These are phyloP conservation scores for Coelinius sp. DNA, from an alignment of 2,888 invertebrate genomes.

Conservation along the genomic window DNA sequence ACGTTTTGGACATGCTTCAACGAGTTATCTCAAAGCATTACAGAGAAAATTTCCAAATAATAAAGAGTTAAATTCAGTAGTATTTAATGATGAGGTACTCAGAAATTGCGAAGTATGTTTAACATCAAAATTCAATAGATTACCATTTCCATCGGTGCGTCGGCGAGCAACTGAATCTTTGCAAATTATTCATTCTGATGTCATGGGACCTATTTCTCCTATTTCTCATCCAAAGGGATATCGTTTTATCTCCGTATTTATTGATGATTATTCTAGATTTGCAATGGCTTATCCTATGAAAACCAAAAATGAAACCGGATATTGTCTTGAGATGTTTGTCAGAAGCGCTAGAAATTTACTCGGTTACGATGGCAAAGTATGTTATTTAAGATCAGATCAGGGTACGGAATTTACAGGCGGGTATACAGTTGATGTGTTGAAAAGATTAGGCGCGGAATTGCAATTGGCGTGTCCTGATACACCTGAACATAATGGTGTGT, in stretches of 20 bases:
- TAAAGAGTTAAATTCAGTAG: constrained; percentile 44
- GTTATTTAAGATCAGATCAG: constrained; percentile 40
- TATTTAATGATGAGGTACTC: constrained; percentile 49
- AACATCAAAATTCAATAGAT: constrained; percentile 48
- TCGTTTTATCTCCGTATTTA: constrained; percentile 42
- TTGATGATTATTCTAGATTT: constrained; percentile 47
- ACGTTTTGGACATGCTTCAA: too few relatives aligned
- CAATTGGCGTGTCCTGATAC: too few relatives aligned
- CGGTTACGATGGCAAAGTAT: constrained; percentile 41
- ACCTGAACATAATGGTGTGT: too few relatives aligned
- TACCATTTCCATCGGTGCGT: constrained; percentile 41
- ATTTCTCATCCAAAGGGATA: constrained; percentile 32
- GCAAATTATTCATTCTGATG: constrained; percentile 45
- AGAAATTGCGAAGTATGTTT: constrained; percentile 49
- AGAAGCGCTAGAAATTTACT: constrained; percentile 46
- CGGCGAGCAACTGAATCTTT: constrained; percentile 37
- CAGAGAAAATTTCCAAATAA: too few relatives aligned
- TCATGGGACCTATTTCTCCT: constrained; percentile 47
- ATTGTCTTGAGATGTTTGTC: constrained; percentile 47
- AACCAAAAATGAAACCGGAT: constrained; percentile 49
- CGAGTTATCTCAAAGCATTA: too few relatives aligned
- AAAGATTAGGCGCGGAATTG: constrained; percentile 38
- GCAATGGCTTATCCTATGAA: constrained; percentile 46
- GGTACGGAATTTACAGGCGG: constrained; percentile 45
- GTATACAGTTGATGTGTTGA: constrained; percentile 32